phyloP scores from a whole-genome alignment of 2,113 vertebrate species.

The Rhipidura dahli region DNA sequence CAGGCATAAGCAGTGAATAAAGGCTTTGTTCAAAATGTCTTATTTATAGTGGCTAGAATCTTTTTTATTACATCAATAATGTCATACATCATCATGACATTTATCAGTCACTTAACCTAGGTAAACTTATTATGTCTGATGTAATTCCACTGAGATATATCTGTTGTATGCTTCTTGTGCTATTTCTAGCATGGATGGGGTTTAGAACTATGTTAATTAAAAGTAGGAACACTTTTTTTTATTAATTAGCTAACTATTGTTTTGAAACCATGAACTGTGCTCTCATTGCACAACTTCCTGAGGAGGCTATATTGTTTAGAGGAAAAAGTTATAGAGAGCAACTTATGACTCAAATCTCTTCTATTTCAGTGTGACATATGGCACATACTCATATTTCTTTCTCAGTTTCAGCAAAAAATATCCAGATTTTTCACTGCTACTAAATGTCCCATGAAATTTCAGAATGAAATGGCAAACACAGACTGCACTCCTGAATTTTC shows the following conservation, averaged over 20 bases:
- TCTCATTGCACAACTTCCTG: not conserved
- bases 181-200: not conserved
- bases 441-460: not conserved
- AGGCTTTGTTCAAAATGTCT: not conserved
- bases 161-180: not conserved
- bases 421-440: not conserved
- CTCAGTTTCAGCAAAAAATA: not conserved
- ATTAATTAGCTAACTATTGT: not conserved
- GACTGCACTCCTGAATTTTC: not conserved
- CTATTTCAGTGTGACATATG: not conserved
- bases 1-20: not conserved
- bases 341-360: not conserved
- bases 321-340: not conserved
- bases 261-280: not conserved
- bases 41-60: not conserved
- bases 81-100: not conserved
- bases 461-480: not conserved
- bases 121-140: not conserved
- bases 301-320: not conserved
- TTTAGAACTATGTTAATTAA: not conserved
- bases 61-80: not conserved
- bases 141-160: not conserved
- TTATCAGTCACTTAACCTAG: conserved; percentile 36
- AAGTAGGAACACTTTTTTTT: not conserved
- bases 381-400: not conserved